Base-by-base conservation (phyloP, 2,888 invertebrate genomes). In the Rotaria sp. region DNA sequence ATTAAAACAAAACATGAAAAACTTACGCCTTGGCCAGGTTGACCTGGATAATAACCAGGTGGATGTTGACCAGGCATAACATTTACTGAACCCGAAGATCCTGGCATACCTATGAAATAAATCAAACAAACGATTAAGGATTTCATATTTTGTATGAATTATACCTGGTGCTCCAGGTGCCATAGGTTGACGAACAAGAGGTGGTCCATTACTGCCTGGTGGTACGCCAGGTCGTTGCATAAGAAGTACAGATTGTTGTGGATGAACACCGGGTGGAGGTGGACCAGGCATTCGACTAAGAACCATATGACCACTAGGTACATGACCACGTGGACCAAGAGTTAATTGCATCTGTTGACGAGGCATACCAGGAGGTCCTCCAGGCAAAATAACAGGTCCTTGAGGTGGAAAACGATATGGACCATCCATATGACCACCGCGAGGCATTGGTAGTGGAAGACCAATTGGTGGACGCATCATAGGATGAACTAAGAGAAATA, bases 391-490 rank as follows among this genome's bases (percentile, higher is more conserved):
- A 24, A 45, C 26, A 24, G 75, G 45, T 45, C 75, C 75, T 45
- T 80, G 75, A 10, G 11, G 75, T 45, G 38, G 11, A 80, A 80
- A 80, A 45, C 75, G 75, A 26, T 80, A 80, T 35, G 75, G 75
- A 26, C 45, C 75, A 26, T 45, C 75, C 75, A 80, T 80, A 7
- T 4, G 75, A 45, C 75, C 45, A 35, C 67, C 67, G 1, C 67
- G 67, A 38, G 75, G 75, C 75, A 80, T 80, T 1, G 75, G 75
- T 21, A 80, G 26, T 45, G 75, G 75, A 26, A 80, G 45, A 41
- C 75, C 75, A 13, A 80, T 45, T 26, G 38, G 75, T 80, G 75
- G 75, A 45, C 75, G 75, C 45, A 80, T 80, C 75, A 80, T 80
- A 26, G 11, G 75, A 45, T 41, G 75, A 45, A 38, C 75, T 80